Evolutionary conservation across 2,888 invertebrate species (phyloP).

Genomic region (Drosophila rellima): DNA sequence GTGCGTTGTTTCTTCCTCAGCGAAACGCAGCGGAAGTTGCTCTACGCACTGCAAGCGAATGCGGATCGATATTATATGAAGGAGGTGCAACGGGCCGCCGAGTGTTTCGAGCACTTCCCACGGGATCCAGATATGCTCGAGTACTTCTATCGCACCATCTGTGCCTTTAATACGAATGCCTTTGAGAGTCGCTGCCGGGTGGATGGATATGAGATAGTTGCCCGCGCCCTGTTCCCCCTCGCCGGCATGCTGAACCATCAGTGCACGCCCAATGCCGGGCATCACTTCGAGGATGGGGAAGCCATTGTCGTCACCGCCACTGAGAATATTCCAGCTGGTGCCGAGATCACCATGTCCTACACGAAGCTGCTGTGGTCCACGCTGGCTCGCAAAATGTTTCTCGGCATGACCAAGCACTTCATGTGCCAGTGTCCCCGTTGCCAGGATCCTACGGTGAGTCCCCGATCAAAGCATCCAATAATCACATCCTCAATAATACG

Average conservation of each 20-base stretch:
- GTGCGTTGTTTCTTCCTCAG: constrained; percentile 83
- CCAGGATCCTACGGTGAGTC: constrained; percentile 89
- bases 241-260: constrained; percentile 90
- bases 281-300: constrained; percentile 88
- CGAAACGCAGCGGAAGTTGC: constrained; percentile 76
- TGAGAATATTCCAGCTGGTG: constrained; percentile 88
- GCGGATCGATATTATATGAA: constrained; percentile 78
- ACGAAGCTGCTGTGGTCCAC: constrained; percentile 91
- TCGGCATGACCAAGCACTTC: constrained; percentile 89
- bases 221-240: constrained; percentile 89
- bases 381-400: constrained; percentile 88
- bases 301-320: constrained; percentile 88
- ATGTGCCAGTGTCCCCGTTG: constrained; percentile 90
- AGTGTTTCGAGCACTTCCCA: constrained; percentile 84
- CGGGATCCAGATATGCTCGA: constrained; percentile 76
- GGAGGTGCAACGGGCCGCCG: constrained; percentile 78
- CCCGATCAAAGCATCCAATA: not conserved
- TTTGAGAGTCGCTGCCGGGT: constrained; percentile 82
- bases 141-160: constrained; percentile 83
- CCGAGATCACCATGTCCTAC: constrained; percentile 89
- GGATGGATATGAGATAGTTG: constrained; percentile 84
- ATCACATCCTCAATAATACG: not conserved
- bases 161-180: constrained; percentile 85
- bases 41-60: constrained; percentile 84
- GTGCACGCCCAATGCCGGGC: constrained; percentile 90